phyloP scores from a whole-genome alignment of 1,140 invertebrate genomes.

The silkworm (Bombyx mori) region ASM3026992v2 NC_085108.1:3978001-3978500 shows the following conservation, averaged over 20 bases:
- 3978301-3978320: conserved; percentile 51
- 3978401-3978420: conserved; percentile 46
- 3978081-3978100: conserved; percentile 34
- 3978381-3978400: conserved; percentile 56
- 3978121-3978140: conserved; percentile 62
- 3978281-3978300: conserved; percentile 47
- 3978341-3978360: conserved; percentile 68
- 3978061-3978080: conserved; percentile 16
- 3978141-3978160: conserved; percentile 51
- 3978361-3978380: conserved; percentile 59
- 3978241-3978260: conserved; percentile 60
- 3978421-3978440: conserved; percentile 46
- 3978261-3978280: conserved; percentile 41
- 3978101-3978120: conserved; percentile 65
- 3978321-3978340: conserved; percentile 69
- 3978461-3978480: conserved; percentile 65
- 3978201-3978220: conserved; percentile 42
- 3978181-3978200: conserved; percentile 47
- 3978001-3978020: not conserved
- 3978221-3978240: conserved; percentile 62
- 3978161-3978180: conserved; percentile 56
- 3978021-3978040: conserved; percentile 63
- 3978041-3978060: conserved; percentile 63
- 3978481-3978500: conserved; percentile 67
- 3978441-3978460: conserved; percentile 57